Evolutionary conservation across 2,888 invertebrate genomes (phyloP), one percentile per base, ranked within the genome.

Genomic region (Labia minor): DNA sequence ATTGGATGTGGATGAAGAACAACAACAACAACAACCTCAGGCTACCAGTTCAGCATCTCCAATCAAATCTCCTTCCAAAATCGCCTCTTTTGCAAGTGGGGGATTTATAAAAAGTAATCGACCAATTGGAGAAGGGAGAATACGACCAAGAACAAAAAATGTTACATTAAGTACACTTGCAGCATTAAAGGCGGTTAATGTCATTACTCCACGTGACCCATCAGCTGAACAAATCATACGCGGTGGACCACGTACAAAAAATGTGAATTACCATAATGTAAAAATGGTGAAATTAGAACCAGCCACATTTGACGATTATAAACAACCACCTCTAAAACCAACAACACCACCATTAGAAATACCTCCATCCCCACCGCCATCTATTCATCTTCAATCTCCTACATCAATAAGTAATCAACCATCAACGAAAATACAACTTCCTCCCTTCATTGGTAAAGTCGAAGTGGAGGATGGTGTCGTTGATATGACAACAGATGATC

Each of bases 261-360:
- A 86, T 74, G 86, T 86, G 1, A 82, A 81, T 72, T 83, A 83
- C 74, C 84, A 84, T 71, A 76, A 83, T 33, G 78, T 82, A 66
- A 81, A 81, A 67, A 78, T 80, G 33, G 64, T 67, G 10, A 82
- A 82, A 72, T 71, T 81, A 14, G 76, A 80, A 0, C 72, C 81
- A 0, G 84, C 83, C 1, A 83, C 81, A 14, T 84, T 84, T 71
- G 77, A 81, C 2, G 49, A 49, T 49, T 49, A 49, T 49, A 14
- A 49, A 49, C 49, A n/a, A 49, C 16, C 49, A 49, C 14, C n/a
- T 49, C 14, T 49, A 49, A n/a, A n/a, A 16, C 3, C 49, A n/a
- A 4, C 49, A 49, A 10, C 49, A 10, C 49, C 16, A 10, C 49
- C 49, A 49, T 3, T n/a, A 10, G n/a, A 4, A 14, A n/a, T 14